Percentiles rank a stretch among this genome's conserved stretches.
phyloP scores from a whole-genome alignment of 2,113 vertebrate species.

The Arvicanthis niloticus region DNA sequence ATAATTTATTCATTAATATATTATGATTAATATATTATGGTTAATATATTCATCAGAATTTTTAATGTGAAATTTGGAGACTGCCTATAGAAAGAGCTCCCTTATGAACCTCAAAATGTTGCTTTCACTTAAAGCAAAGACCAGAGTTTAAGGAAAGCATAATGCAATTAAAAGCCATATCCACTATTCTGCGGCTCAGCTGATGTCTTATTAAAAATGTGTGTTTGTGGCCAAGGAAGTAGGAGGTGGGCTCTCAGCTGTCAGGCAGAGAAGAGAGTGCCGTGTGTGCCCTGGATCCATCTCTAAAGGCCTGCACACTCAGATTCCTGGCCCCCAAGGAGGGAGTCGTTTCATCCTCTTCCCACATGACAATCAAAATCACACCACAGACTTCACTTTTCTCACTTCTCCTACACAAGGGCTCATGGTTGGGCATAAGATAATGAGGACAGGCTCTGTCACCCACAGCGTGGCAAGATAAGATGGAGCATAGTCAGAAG shows the following conservation, averaged over 20 bases:
- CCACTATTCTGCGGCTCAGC: conserved; percentile 64
- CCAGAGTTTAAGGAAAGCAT: conserved; percentile 52
- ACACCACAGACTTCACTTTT: conserved; percentile 81
- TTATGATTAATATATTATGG: too few relatives aligned
- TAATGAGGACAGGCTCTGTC: conserved; percentile 81
- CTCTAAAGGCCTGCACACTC: conserved; percentile 62
- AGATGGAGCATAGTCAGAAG: conserved; percentile 77
- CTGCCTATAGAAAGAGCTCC: not conserved
- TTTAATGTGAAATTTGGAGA: conserved; percentile 6
- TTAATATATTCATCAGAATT: not conserved
- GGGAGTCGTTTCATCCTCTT: conserved; percentile 68
- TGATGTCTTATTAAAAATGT: conserved; percentile 79
- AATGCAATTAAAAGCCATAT: conserved; percentile 62
- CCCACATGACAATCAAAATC: conserved; percentile 83
- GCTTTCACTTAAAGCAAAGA: conserved; percentile 12
- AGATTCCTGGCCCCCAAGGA: conserved; percentile 33
- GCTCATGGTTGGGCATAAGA: conserved; percentile 80
- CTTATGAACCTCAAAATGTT: not conserved
- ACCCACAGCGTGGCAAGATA: conserved; percentile 79
- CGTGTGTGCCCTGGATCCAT: conserved; percentile 68
- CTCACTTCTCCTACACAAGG: conserved; percentile 82
- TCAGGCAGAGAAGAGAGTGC: conserved; percentile 71
- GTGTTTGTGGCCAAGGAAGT: conserved; percentile 73
- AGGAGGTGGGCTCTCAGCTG: conserved; percentile 73
- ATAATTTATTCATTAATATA: too few relatives aligned